Evolutionary conservation across 2,797 vertebrate species (phyloP).

Genomic region (Acridotheres tristis): DNA sequence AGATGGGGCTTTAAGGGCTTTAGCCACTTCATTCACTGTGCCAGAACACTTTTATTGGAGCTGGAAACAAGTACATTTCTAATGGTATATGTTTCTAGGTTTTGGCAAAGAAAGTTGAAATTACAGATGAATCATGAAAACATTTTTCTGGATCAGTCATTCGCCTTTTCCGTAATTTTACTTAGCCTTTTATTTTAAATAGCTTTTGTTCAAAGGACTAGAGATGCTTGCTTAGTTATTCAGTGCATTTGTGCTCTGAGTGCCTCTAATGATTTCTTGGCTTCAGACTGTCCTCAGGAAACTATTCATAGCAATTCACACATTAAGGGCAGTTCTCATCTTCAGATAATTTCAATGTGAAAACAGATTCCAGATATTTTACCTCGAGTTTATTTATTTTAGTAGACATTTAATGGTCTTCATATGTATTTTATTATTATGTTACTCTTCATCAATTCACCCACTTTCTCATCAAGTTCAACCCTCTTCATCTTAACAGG

Average conservation of each 20-base stretch:
- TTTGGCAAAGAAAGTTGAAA: not conserved
- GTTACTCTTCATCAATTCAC: not conserved
- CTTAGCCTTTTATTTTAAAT: not conserved
- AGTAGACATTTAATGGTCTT: not conserved
- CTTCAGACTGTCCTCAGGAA: slow-evolving; percentile 19
- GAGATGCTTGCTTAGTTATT: slow-evolving; percentile 6
- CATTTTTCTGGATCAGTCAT: not conserved
- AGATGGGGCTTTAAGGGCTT: not conserved
- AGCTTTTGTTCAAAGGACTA: slow-evolving; percentile 9
- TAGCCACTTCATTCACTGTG: not conserved
- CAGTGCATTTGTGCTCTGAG: not conserved
- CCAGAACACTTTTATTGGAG: not conserved
- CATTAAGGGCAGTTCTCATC: not conserved
- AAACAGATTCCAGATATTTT: slow-evolving; percentile 4
- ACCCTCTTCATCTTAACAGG: not conserved
- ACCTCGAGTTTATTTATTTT: not conserved
- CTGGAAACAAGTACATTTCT: not conserved
- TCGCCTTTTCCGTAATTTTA: not conserved
- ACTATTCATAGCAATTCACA: not conserved
- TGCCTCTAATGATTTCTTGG: slow-evolving; percentile 25
- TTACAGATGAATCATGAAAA: not conserved
- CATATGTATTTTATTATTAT: not conserved
- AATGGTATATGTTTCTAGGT: not conserved
- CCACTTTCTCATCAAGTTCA: not conserved
- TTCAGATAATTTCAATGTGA: not conserved